A percentile compares a stretch with the other conserved stretches of the same genome.
These are phyloP conservation scores for Chamaea fasciata DNA, from an alignment of 2,113 vertebrate species.

Conservation along the genomic window DNA sequence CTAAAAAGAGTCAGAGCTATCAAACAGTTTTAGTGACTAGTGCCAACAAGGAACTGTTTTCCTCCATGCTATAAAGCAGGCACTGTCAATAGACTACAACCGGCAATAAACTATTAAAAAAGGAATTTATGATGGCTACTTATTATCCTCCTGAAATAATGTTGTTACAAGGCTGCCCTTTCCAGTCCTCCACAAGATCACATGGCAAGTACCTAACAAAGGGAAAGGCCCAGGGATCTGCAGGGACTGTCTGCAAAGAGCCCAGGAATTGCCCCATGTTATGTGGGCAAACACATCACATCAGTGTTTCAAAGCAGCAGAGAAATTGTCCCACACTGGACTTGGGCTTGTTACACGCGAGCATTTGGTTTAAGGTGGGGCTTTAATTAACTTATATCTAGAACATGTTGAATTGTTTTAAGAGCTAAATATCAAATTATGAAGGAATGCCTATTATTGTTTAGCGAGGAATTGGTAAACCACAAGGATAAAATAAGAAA, in stretches of 20 bases:
- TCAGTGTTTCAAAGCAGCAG: slow-evolving; percentile 7
- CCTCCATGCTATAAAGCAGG: slow-evolving; percentile 68
- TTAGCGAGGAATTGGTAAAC: neutral
- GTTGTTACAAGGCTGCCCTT: slow-evolving; percentile 70
- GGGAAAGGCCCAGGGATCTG: neutral
- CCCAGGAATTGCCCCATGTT: neutral
- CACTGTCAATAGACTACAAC: slow-evolving; percentile 73
- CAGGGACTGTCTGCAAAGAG: neutral
- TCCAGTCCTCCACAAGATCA: slow-evolving; percentile 55
- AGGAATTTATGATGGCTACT: slow-evolving; percentile 77
- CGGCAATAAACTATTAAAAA: slow-evolving; percentile 76
- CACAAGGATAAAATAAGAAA: slow-evolving; percentile 34
- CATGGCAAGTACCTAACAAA: slow-evolving; percentile 59
- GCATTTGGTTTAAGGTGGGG: neutral
- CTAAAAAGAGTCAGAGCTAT: slow-evolving; percentile 62
- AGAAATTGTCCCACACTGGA: neutral
- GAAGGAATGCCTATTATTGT: slow-evolving; percentile 7
- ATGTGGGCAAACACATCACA: neutral
- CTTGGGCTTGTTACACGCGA: neutral
- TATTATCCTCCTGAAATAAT: slow-evolving; percentile 73
- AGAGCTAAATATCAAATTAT: slow-evolving; percentile 20
- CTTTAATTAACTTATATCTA: neutral
- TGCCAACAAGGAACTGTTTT: slow-evolving; percentile 62
- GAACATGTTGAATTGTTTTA: slow-evolving; percentile 16
- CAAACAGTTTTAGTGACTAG: slow-evolving; percentile 66